Base-by-base conservation (phyloP, 2,113 vertebrate species). In the Symphodus melops region DNA sequence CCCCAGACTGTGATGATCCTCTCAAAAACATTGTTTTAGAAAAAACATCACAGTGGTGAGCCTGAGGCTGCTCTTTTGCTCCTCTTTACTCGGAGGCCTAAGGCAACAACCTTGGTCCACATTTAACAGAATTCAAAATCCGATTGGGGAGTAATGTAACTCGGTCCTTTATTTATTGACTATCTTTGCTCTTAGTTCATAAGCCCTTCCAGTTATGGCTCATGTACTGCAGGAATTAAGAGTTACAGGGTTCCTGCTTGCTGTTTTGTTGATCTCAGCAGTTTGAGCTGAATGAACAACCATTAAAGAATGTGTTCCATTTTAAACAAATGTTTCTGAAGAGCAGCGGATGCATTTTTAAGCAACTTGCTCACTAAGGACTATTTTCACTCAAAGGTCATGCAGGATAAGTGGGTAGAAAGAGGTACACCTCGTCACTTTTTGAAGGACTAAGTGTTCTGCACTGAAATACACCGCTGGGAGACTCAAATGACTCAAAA, bases 401-500 rank as follows among this genome's bases (percentile, higher is more conserved):
- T 72, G 12, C 67, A 67, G 86, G 82, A 89, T 81, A 74, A 79
- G 54, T 53, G 70, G 46, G 65, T 42, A 72, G 44, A 76, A 71
- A 83, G 73, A 66, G 86, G 81, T 87, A 88, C 85, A 90, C 75
- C 80, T 87, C 76, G 83, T 90, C 85, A 85, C 81, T 89, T 91
- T 93, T 83, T 92, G 85, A 92, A 90, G 88, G 86, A 87, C 89
- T 90, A 91, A 92, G 84, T 89, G 89, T 92, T 91, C 86, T 86
- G 91, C 81, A 84, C 78, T 77, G 81, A 91, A 94, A 93, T 86
- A 89, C 85, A 89, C 93, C 86, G 42, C 39, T 79, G 94, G 92
- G 92, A 93, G 88, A 92, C 89, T 94, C 91, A 84, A 88, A 92
- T 94, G 93, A 93, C 93, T 94, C 84, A 90, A 93, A 94, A 92